Evolutionary conservation across 2,113 vertebrate genomes (phyloP), one percentile per base, ranked within the genome.

Genomic region (Phaethon lepturus): DNA sequence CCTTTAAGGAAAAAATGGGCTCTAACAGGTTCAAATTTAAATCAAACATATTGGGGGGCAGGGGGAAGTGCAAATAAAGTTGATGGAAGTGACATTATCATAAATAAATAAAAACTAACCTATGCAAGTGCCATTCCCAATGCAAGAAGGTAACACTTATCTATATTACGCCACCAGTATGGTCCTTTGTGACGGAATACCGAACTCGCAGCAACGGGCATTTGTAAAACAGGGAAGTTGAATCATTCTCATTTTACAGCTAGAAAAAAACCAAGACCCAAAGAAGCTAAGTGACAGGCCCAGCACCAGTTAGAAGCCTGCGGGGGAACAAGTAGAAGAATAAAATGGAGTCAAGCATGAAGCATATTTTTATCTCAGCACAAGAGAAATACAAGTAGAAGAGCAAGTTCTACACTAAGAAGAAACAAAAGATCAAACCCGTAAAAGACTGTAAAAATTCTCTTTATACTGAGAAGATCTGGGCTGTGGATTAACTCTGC

Each of bases 11-110:
- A 80, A 35, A 92, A 17, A 13, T 0, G 2, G 63, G 11, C 35
- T 86, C 44, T 63, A 76, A 93, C 19, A 75, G 11, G 74, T 81
- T 83, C 33, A 81, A 74, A 85, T 92, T 93, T 86, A 95, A 95
- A 94, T 63, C 66, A 68, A 88, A 72, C 23, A 42, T 8, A 44
- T 47, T 38, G 38, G 38, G 38, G 38, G 38, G 38, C 38, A 8
- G 38, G 38, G 38, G 38, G 38, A 74, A 82, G 35, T 44, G 58
- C 11, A 92, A 80, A 55, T n/a, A 18, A 83, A 88, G 20, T 11
- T 62, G 26, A n/a, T 59, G 23, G 19, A 73, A 73, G n/a, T 35
- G 15, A 52, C 9, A 18, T 22, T 49, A 44, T 2, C 22, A 72
- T 13, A 79, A 75, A 69, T 31, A 71, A 83, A 77, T 28, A 31